A percentile compares a stretch with the other conserved stretches of the same genome.
Evolutionary conservation across 2,113 vertebrate genomes (phyloP).

Genomic region (Arvicanthis niloticus): DNA sequence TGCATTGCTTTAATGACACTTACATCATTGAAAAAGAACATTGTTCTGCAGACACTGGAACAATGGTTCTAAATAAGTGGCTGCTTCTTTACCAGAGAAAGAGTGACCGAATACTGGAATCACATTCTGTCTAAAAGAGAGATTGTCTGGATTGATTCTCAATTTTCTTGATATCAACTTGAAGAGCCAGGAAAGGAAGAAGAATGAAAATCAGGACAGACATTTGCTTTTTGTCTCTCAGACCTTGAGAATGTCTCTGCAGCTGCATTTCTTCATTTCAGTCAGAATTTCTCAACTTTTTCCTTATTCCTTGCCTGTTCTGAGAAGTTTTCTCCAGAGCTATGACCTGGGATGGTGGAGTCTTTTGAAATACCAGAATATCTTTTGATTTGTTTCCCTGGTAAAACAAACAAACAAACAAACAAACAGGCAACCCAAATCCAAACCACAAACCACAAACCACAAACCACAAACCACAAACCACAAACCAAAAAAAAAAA

Average conservation of each 20-base stretch:
- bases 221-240: conserved; percentile 3
- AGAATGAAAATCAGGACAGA: not conserved
- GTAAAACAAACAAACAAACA: no score
- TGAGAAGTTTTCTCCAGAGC: not conserved
- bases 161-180: not conserved
- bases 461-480: no score
- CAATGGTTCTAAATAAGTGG: not conserved
- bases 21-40: not conserved
- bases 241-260: not conserved
- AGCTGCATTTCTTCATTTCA: not conserved
- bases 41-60: not conserved
- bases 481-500: no score
- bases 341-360: not conserved
- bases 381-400: not conserved
- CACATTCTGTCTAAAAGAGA: not conserved
- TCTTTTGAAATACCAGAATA: not conserved
- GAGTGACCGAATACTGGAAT: not conserved
- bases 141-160: not conserved
- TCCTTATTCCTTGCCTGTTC: not conserved
- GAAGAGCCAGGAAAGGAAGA: not conserved
- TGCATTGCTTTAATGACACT: not conserved
- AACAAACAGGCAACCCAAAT: no score
- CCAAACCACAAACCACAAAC: no score
- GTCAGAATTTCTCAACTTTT: not conserved
- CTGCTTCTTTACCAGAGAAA: not conserved